These are phyloP conservation scores for Cloeon dipterum DNA, from an alignment of 2,888 invertebrate species.

Conservation along the genomic window DNA sequence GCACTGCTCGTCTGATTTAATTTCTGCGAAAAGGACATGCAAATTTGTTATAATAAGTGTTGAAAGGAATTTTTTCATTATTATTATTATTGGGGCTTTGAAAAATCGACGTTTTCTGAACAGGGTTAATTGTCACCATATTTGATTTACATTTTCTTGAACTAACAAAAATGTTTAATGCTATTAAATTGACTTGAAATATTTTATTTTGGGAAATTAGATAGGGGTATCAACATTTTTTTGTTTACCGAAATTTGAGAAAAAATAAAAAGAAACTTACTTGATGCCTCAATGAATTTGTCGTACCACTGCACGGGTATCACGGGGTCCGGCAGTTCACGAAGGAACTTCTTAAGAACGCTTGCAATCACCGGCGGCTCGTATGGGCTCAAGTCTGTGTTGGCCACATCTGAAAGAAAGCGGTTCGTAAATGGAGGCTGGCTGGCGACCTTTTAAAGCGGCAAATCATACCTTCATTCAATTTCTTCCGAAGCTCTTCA, in stretches of 20 bases:
- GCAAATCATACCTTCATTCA: constrained; percentile 25
- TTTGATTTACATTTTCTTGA: too few relatives aligned
- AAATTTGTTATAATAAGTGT: not conserved
- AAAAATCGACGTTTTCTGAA: too few relatives aligned
- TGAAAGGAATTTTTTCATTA: not conserved
- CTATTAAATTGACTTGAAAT: too few relatives aligned
- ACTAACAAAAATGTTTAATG: too few relatives aligned
- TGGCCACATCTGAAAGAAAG: constrained; percentile 9
- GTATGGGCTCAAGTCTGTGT: constrained; percentile 22
- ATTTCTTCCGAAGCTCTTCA: constrained; percentile 27
- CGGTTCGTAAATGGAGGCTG: too few relatives aligned
- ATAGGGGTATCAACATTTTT: too few relatives aligned
- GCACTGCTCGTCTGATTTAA: constrained; percentile 29
- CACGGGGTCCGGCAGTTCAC: constrained; percentile 50
- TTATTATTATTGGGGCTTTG: too few relatives aligned
- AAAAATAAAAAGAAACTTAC: constrained; percentile 16
- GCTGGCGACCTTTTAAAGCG: too few relatives aligned
- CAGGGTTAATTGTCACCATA: too few relatives aligned
- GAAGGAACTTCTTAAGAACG: constrained; percentile 42
- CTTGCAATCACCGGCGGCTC: constrained; percentile 30
- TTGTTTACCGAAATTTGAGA: not conserved
- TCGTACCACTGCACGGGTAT: constrained; percentile 53
- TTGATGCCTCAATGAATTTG: constrained; percentile 34
- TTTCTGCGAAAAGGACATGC: constrained; percentile 14
- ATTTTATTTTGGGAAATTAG: too few relatives aligned